Base-by-base conservation (phyloP, 1,140 invertebrate species). In the Anastatus disparis region DNA sequence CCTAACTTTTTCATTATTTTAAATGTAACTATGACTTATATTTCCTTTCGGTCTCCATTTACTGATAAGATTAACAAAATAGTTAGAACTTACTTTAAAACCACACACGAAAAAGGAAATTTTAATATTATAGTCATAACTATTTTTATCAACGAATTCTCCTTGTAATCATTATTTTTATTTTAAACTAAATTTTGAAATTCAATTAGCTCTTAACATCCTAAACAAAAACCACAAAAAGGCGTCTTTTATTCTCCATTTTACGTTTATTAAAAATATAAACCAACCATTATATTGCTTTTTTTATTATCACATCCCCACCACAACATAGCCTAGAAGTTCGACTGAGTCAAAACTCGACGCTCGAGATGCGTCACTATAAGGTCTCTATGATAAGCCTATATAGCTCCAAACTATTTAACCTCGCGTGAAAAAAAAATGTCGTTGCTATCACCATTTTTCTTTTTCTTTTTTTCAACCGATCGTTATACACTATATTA, bases 321-420 rank as follows among this genome's bases (percentile, higher is more conserved):
- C 44, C 66, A 59, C 26, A 3, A 38, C 20, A 2, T 29, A 46
- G 24, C 27, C 29, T 13, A 38, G 27, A 27, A n/a, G n/a, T n/a
- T 3, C 7, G 31, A 4, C 55, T 31, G 55, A 68, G 27, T 59
- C 42, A 59, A 59, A 68, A 59, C 65, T n/a, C 40, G 27, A 13
- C 44, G n/a, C n/a, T 48, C 24, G 55, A 68, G 65, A 59, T 59
- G 44, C 26, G 64, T 67, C 64, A 56, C 22, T 2, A 6, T 9
- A 24, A n/a, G 52, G 7, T 2, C 10, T 64, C 48, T 53, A 56
- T 22, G 64, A 48, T 50, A 68, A 59, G 55, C 27, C 17, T 50
- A n/a, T n/a, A n/a, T n/a, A 35, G 52, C 50, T n/a, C 50, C 24
- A 3, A n/a, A 50, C 44, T 35, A 31, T 50, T 63, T 12, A 27